phyloP scores from a whole-genome alignment of 2,113 vertebrate genomes.

The Petromus typicus region DNA sequence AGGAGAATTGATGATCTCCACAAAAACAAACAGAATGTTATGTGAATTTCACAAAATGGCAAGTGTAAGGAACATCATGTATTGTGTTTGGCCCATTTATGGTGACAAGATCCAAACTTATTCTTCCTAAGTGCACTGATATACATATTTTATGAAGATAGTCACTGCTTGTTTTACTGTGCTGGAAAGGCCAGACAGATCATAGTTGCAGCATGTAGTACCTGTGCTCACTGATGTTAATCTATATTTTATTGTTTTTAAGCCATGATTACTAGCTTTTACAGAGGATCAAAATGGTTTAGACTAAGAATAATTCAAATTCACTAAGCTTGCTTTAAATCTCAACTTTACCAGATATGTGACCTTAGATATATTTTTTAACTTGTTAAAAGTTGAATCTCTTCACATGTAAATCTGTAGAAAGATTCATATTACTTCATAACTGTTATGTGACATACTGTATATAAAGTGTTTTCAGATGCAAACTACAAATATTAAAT shows the following conservation, averaged over 20 bases:
- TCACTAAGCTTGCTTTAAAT: background rate
- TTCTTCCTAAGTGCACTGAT: background rate
- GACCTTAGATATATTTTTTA: background rate
- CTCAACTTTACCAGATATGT: background rate
- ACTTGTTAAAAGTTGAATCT: background rate
- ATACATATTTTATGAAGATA: constrained; percentile 57
- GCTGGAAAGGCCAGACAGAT: background rate
- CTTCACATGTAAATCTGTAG: background rate
- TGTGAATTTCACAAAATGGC: constrained; percentile 19
- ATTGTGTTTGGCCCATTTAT: background rate
- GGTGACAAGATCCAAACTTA: background rate
- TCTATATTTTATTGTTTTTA: constrained; percentile 44
- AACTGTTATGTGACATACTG: background rate
- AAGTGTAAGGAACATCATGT: background rate
- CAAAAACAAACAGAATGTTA: background rate
- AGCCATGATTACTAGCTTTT: constrained; percentile 15
- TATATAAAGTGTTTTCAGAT: background rate
- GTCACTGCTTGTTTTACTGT: background rate
- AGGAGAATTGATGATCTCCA: background rate
- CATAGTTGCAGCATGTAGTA: background rate
- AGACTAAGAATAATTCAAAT: background rate
- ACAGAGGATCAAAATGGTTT: background rate
- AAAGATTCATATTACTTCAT: background rate
- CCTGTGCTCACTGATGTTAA: background rate
- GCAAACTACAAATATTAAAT: background rate